Conservation (phyloP, 23 tunicate species). For the Trididemnum miniatum region DNA sequence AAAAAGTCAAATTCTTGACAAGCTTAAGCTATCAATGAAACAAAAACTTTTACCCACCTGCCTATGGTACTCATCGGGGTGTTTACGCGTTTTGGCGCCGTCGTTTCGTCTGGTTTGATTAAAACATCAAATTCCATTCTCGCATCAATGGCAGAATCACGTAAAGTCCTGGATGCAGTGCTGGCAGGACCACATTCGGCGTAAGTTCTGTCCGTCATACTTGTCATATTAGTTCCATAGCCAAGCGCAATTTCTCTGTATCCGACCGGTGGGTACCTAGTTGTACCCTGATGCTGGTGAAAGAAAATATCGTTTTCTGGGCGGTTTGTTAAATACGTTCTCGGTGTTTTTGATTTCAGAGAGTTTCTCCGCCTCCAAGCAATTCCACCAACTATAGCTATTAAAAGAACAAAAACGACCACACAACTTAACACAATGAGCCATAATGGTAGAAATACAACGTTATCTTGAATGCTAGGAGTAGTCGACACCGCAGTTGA, state of each 20-base stretch:
- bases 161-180: neutral
- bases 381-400: constrained; percentile 24
- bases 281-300: constrained; percentile 13
- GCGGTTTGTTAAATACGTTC: constrained; percentile 2
- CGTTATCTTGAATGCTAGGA: neutral
- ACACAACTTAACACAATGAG: constrained; percentile 31
- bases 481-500: neutral
- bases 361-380: constrained; percentile 8
- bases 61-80: constrained; percentile 25
- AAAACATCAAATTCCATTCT: constrained; percentile 79
- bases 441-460: constrained; percentile 17
- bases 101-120: constrained; percentile 39
- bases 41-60: constrained; percentile 28
- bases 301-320: constrained; percentile 31
- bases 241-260: neutral
- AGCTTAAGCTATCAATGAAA: constrained; percentile 3
- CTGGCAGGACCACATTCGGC: constrained; percentile 51
- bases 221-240: constrained; percentile 1
- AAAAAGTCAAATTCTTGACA: neutral
- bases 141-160: constrained; percentile 71
- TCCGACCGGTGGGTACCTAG: neutral
- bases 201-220: constrained; percentile 44
- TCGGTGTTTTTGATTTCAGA: constrained; percentile 7
- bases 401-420: constrained; percentile 23
- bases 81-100: constrained; percentile 33